Conservation (phyloP, 2,797 vertebrate genomes). For the Tolypeutes matacus region DNA sequence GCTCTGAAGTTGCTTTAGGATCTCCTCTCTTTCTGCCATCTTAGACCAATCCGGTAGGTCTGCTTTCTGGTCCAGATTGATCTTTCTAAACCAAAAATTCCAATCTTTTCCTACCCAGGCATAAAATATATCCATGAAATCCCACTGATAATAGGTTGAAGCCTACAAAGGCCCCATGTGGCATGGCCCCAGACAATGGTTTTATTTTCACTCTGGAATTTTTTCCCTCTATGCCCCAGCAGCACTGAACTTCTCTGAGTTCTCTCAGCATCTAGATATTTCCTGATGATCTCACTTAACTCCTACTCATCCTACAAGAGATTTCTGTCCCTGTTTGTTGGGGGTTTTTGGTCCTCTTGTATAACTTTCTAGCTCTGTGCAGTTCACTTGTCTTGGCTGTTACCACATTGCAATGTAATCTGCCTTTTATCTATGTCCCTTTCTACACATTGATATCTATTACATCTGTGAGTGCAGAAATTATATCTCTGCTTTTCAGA, state of each 20-base stretch:
- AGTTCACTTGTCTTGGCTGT: not conserved
- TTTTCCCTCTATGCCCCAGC: not conserved
- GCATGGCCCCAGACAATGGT: not conserved
- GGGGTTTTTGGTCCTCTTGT: not conserved
- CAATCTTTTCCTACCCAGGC: not conserved
- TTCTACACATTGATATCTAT: not conserved
- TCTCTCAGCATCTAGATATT: not conserved
- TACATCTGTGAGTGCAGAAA: not conserved
- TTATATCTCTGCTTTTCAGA: conserved; percentile 1
- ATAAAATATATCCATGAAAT: not conserved
- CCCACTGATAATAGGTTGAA: not conserved
- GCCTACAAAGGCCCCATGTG: not conserved
- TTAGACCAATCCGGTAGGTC: too few species aligned
- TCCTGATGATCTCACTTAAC: not conserved
- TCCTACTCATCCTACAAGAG: not conserved
- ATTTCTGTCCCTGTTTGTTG: not conserved
- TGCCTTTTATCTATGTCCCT: not conserved
- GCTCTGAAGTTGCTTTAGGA: too few species aligned
- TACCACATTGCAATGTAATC: conserved; percentile 1
- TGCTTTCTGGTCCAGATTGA: too few species aligned
- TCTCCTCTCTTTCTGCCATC: too few species aligned
- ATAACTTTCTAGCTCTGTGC: not conserved
- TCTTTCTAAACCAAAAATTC: conserved; percentile 35
- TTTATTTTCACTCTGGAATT: not conserved
- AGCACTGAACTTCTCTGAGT: not conserved